Percentiles rank a stretch among this genome's conserved stretches.
Conservation (phyloP, 2,797 vertebrate species). For the Manis javanica region DNA sequence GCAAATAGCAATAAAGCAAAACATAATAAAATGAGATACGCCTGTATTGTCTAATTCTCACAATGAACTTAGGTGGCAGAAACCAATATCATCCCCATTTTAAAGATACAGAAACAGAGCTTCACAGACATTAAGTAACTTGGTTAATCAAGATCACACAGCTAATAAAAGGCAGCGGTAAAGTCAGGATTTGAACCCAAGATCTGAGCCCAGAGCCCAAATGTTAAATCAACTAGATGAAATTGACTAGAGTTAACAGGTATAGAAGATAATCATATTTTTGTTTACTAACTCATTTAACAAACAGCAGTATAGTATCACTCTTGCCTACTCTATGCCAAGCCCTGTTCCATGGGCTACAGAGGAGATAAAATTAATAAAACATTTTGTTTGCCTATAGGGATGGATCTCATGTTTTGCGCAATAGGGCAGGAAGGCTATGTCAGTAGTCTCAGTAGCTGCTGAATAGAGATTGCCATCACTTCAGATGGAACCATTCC, state of each 20-base stretch:
- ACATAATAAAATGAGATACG: no score
- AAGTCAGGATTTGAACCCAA: slow-evolving; percentile 23
- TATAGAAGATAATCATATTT: neutral
- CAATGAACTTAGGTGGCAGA: neutral
- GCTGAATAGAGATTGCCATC: neutral
- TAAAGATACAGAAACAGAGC: slow-evolving; percentile 32
- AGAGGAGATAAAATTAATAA: slow-evolving; percentile 14
- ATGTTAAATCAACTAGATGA: neutral
- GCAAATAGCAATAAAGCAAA: no score
- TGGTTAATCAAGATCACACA: neutral
- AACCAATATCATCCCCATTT: neutral
- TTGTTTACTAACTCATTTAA: slow-evolving; percentile 25
- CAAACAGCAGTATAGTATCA: neutral
- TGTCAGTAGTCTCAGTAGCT: neutral
- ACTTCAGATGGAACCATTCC: neutral
- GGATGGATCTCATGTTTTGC: neutral
- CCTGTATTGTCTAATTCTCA: neutral
- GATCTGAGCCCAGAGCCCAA: neutral
- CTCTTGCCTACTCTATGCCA: neutral
- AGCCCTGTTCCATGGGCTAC: neutral
- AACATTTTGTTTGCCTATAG: neutral
- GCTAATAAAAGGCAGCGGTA: neutral
- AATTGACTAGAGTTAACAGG: neutral
- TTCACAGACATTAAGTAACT: slow-evolving; percentile 31
- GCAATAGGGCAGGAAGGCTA: neutral